These are phyloP conservation scores for Porites divaricata DNA, from an alignment of 92 coral and sea anemone species.

Conservation along the genomic window DNA sequence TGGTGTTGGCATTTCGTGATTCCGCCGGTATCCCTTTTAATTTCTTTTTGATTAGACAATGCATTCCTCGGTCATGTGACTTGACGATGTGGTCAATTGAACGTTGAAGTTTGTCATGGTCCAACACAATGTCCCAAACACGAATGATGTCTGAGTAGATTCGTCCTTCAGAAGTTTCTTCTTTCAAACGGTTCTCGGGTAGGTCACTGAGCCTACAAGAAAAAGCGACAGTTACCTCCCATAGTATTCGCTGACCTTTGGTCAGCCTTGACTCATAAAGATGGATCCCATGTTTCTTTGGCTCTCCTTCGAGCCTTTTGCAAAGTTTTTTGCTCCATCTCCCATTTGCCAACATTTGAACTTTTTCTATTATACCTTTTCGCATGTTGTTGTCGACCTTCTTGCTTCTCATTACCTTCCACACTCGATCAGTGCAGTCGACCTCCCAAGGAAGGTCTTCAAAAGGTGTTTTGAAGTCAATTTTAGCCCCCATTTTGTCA, in stretches of 20 bases:
- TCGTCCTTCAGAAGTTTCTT: slow-evolving; percentile 39
- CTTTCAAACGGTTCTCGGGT: slow-evolving; percentile 64
- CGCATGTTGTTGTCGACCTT: slow-evolving; percentile 52
- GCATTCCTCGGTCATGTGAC: slow-evolving; percentile 91
- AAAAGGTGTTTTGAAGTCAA: slow-evolving; percentile 66
- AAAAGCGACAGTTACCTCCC: slow-evolving; percentile 95
- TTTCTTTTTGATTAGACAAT: slow-evolving; percentile 86
- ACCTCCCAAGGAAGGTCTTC: slow-evolving; percentile 96
- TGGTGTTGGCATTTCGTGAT: background rate
- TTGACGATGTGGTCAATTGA: slow-evolving; percentile 79
- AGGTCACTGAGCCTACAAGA: slow-evolving; percentile 87
- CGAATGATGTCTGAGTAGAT: slow-evolving; percentile 97
- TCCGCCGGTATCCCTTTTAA: slow-evolving; percentile 69
- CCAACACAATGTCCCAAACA: slow-evolving; percentile 92
- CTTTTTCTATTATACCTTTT: slow-evolving; percentile 63
- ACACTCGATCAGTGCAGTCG: slow-evolving; percentile 90
- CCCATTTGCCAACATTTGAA: slow-evolving; percentile 91
- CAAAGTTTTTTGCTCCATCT: slow-evolving; percentile 78
- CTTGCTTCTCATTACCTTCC: slow-evolving; percentile 79
- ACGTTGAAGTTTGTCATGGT: slow-evolving; percentile 78
- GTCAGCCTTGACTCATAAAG: slow-evolving; percentile 83
- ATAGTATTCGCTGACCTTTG: slow-evolving; percentile 79
- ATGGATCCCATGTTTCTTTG: slow-evolving; percentile 71
- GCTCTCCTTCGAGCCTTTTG: slow-evolving; percentile 79
- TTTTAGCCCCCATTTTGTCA: slow-evolving; percentile 29